Conservation (phyloP, 2,113 vertebrate species). For the Willisornis vidua region DNA sequence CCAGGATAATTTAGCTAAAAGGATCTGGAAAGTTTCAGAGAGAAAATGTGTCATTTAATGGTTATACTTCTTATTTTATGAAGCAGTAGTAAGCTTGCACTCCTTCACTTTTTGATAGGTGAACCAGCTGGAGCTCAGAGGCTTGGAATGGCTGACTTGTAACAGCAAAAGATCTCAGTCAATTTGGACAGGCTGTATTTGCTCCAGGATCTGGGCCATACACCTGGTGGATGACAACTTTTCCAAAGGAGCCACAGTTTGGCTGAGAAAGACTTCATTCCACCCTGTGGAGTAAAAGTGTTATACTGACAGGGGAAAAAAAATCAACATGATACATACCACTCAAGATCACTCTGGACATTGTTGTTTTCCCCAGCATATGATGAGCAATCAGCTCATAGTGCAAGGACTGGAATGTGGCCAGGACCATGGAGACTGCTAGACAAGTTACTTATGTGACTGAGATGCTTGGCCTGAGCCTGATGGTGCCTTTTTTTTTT, state of each 20-base stretch:
- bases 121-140: neutral
- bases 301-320: neutral
- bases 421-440: neutral
- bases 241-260: neutral
- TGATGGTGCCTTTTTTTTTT: neutral
- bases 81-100: neutral
- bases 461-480: neutral
- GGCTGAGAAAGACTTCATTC: neutral
- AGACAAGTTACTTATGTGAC: neutral
- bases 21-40: neutral
- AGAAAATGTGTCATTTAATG: neutral
- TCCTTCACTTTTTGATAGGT: neutral
- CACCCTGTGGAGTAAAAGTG: neutral
- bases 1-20: neutral
- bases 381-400: neutral
- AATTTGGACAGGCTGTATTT: neutral
- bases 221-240: neutral
- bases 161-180: neutral
- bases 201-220: neutral
- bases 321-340: neutral
- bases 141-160: neutral
- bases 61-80: neutral
- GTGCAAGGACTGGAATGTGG: neutral
- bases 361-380: slow-evolving; percentile 1
- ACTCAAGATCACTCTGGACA: neutral